These are phyloP conservation scores for Bubo scandiacus DNA, from an alignment of 2,113 vertebrate species.

Conservation along the genomic window DNA sequence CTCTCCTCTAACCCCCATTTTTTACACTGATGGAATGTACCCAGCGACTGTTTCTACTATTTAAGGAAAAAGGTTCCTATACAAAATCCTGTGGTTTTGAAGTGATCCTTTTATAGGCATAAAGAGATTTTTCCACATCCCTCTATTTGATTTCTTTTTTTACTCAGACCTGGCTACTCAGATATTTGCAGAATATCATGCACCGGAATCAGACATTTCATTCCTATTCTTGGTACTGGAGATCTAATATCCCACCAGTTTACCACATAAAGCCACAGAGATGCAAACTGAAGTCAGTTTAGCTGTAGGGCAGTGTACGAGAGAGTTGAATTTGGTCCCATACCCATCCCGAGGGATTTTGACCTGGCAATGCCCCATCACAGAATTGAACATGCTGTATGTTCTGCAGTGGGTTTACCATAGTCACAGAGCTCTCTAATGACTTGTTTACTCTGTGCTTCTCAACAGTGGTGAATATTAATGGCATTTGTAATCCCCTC, in stretches of 20 bases:
- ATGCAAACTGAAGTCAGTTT: not conserved
- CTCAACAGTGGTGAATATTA: not conserved
- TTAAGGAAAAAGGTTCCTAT: slow-evolving; percentile 65
- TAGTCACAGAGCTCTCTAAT: not conserved
- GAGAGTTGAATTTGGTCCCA: not conserved
- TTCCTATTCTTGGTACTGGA: not conserved
- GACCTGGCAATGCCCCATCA: not conserved
- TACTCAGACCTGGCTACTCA: not conserved
- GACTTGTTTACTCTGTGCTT: not conserved
- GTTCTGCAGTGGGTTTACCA: accelerated
- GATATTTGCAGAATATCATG: not conserved
- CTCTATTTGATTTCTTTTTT: slow-evolving; percentile 46
- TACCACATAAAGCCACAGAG: not conserved
- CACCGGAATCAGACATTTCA: not conserved
- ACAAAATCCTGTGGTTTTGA: slow-evolving; percentile 56
- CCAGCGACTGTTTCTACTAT: slow-evolving; percentile 43
- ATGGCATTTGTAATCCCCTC: not conserved
- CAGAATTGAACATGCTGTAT: not conserved
- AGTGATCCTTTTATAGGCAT: slow-evolving; percentile 70
- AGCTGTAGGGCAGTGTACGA: not conserved
- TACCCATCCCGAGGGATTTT: not conserved
- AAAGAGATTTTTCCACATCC: slow-evolving; percentile 59
- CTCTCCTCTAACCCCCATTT: slow-evolving; percentile 17
- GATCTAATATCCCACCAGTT: not conserved
- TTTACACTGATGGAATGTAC: slow-evolving; percentile 35